A percentile compares a stretch with the other conserved stretches of the same genome.
Conservation (phyloP, 2,113 vertebrate species). For the Choloepus hoffmanni region DNA sequence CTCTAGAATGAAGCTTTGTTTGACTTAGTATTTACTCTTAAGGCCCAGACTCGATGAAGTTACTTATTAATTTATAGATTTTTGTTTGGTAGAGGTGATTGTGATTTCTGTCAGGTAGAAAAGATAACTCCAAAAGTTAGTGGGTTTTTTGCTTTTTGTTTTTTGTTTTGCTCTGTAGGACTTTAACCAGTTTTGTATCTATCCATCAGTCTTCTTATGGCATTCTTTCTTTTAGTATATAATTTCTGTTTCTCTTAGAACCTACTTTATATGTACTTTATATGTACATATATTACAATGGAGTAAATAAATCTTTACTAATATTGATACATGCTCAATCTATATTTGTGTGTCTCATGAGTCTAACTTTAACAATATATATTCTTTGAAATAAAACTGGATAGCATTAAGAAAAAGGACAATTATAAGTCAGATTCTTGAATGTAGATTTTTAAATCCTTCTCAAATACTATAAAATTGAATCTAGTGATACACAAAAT, state of each 20-base stretch:
- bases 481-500: background rate
- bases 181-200: background rate
- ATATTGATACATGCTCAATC: background rate
- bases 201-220: background rate
- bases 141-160: background rate
- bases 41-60: background rate
- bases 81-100: background rate
- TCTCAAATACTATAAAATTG: background rate
- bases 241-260: too few species aligned
- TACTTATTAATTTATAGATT: background rate
- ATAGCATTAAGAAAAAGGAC: background rate
- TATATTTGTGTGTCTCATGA: background rate
- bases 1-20: background rate
- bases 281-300: too few species aligned
- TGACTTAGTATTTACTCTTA: slow-evolving; percentile 13
- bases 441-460: slow-evolving; percentile 24
- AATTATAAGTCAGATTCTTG: background rate
- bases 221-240: background rate
- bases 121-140: background rate
- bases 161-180: background rate
- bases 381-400: background rate
- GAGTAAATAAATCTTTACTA: background rate
- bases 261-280: too few species aligned
- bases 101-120: background rate
- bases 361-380: background rate